These are phyloP conservation scores for Phylloscopus trochilus DNA, from an alignment of 2,113 vertebrate genomes.

Conservation along the genomic window DNA sequence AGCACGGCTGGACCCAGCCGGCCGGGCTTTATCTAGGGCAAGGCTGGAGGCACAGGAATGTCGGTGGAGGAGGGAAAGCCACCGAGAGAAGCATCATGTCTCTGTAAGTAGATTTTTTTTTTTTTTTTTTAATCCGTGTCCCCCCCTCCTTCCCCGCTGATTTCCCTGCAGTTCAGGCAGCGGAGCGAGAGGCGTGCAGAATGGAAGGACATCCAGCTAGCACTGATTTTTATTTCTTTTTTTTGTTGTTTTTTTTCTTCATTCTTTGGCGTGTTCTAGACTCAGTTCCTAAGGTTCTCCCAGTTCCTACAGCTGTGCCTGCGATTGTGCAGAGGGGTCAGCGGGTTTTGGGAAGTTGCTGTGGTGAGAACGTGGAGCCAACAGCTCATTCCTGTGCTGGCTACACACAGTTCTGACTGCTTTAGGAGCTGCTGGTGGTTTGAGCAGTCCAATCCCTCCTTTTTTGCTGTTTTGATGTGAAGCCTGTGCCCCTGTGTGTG, in stretches of 20 bases:
- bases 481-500: rapidly evolving
- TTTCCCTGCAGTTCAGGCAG: not conserved
- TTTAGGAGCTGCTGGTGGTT: not conserved
- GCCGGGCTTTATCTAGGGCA: not conserved
- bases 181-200: rapidly evolving
- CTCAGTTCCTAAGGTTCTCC: not conserved
- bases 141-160: rapidly evolving
- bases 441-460: no score
- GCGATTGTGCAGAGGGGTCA: rapidly evolving
- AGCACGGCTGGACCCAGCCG: not conserved
- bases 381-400: not conserved
- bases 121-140: no score
- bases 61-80: not conserved
- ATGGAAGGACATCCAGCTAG: not conserved
- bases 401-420: rapidly evolving
- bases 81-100: slow-evolving; percentile 13
- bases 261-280: not conserved
- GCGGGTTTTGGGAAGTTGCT: rapidly evolving
- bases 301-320: not conserved
- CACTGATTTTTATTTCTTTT: not conserved
- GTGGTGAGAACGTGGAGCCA: rapidly evolving
- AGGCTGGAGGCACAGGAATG: not conserved
- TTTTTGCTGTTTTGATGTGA: not conserved
- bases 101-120: slow-evolving; percentile 26
- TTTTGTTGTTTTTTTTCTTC: no score